Evolutionary conservation across 1,140 invertebrate genomes (phyloP), one percentile per base, ranked within the genome.

Genomic region (Leptinotarsa texana): DNA sequence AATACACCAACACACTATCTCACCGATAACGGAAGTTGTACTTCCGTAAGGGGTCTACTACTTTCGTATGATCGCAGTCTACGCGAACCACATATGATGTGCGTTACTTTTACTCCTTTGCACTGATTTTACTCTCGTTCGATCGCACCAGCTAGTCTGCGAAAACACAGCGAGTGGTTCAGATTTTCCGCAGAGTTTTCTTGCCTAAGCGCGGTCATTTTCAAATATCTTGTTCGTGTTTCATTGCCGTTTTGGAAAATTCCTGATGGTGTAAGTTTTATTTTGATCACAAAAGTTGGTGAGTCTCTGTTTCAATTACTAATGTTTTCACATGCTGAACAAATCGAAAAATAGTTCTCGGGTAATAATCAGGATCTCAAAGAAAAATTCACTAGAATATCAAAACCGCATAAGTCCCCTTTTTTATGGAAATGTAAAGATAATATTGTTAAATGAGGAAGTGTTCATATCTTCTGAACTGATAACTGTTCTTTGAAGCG

Each of bases 21-120:
- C 48, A 78, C 66, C 21, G 49, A 22, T 24, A 74, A 68, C 77
- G 77, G 77, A 78, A 78, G 77, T 75, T 72, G 33, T 74, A 75
- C 74, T 78, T 78, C 77, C 77, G 77, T 69, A 69, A 69, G 74
- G 74, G 74, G 72, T 72, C 47, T 22, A 63, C 48, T 73, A 18
- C 22, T 27, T 67, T 27, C 47, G 51, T 57, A n/a, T 13, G 51
- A 71, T 17, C 13, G 57, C 48, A 57, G 57, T 61, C 42, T 57
- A 71, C 17, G 42, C 69, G n/a, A 70, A 49, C 13, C 21, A 48
- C 17, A 49, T 57, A 57, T 21, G 51, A 57, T 57, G 51, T 57
- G 51, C 51, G 42, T 57, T 17, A 70, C n/a, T 47, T 47, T 70
- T 57, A 15, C n/a, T 51, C 24, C 22, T 57, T 57, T 57, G 51